Percentiles rank a stretch among this genome's conserved stretches.
Conservation (phyloP, 1,140 invertebrate species). For the Rhagoletis zephyria region DNA sequence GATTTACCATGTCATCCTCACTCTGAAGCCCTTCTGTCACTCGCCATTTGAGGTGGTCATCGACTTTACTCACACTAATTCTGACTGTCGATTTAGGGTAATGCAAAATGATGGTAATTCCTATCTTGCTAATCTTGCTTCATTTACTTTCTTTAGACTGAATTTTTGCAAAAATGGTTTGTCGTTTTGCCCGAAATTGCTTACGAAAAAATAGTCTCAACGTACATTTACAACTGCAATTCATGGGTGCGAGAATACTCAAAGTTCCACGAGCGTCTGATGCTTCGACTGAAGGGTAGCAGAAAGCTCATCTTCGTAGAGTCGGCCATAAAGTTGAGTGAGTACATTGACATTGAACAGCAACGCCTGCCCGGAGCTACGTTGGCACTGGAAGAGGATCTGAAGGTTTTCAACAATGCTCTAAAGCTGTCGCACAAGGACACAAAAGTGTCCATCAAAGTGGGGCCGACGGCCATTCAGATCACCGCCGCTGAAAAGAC, state of each 20-base stretch:
- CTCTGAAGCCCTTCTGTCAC: constrained; percentile 95
- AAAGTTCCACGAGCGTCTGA: constrained; percentile 91
- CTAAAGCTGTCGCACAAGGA: constrained; percentile 97
- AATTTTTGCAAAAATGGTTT: constrained; percentile 98
- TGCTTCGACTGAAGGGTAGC: constrained; percentile 88
- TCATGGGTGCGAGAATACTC: constrained; percentile 98
- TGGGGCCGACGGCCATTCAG: constrained; percentile 95
- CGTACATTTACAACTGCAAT: constrained; percentile 98
- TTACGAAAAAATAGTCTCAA: constrained; percentile 92
- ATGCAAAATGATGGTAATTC: too few relatives aligned
- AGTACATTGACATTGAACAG: constrained; percentile 93
- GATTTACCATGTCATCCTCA: constrained; percentile 97
- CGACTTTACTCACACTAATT: constrained; percentile 95
- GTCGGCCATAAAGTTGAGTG: constrained; percentile 86
- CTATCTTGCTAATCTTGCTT: too few relatives aligned
- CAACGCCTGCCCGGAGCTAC: constrained; percentile 97
- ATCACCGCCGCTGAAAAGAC: constrained; percentile 97
- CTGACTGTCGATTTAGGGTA: constrained; percentile 93
- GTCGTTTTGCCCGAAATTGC: constrained; percentile 94
- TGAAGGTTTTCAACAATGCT: constrained; percentile 96
- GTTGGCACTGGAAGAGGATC: constrained; percentile 93
- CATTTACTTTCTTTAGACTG: too few relatives aligned
- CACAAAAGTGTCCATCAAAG: constrained; percentile 97
- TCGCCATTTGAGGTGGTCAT: constrained; percentile 96
- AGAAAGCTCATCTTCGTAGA: constrained; percentile 95